These are phyloP conservation scores for Sepiola atlantica DNA, from an alignment of 2,888 invertebrate species.

Conservation along the genomic window DNA sequence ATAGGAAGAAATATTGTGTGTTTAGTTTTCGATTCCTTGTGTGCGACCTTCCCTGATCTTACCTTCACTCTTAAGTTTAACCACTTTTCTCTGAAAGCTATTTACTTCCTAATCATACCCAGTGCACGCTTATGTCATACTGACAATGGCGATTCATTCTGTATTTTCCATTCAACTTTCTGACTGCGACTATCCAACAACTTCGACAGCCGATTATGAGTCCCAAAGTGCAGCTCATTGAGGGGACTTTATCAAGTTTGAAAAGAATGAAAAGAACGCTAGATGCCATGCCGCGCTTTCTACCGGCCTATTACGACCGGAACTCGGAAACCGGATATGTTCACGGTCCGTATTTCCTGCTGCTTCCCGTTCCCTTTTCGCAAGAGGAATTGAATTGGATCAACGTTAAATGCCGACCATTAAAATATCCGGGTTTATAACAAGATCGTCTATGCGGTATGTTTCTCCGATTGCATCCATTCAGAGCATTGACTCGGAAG, in stretches of 20 bases:
- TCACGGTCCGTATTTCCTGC: slow-evolving; percentile 19
- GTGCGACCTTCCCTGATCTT: neutral
- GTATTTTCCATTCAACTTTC: neutral
- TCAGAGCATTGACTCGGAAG: neutral
- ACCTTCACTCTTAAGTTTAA: neutral
- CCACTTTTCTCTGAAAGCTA: neutral
- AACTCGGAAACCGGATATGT: slow-evolving; percentile 7
- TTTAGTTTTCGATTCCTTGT: neutral
- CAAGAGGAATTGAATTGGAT: neutral
- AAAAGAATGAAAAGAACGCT: neutral
- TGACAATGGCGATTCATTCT: neutral
- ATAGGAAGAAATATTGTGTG: neutral
- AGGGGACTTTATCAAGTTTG: slow-evolving; percentile 15
- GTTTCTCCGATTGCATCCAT: neutral
- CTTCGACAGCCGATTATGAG: neutral
- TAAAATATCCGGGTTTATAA: slow-evolving; percentile 18
- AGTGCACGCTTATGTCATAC: neutral
- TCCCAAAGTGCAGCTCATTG: neutral
- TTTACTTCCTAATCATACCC: neutral
- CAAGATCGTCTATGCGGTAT: neutral
- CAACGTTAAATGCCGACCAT: slow-evolving; percentile 4
- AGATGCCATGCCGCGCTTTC: neutral
- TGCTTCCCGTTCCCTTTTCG: slow-evolving; percentile 9
- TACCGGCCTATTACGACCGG: neutral
- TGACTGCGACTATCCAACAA: neutral